Evolutionary conservation across 2,888 invertebrate genomes (phyloP).

Genomic region (Rhagium mordax): DNA sequence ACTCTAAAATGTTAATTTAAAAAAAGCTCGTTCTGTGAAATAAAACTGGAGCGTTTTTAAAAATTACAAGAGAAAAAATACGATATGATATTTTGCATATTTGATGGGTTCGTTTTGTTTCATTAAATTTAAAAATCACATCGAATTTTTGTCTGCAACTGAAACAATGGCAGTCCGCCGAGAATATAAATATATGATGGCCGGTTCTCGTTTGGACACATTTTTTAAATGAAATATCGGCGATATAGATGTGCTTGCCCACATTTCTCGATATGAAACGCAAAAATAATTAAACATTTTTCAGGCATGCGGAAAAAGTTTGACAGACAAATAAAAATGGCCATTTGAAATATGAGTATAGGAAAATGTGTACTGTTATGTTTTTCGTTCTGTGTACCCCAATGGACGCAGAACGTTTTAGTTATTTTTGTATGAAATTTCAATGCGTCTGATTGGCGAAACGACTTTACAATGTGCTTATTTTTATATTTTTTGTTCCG

Average conservation of each 20-base stretch:
- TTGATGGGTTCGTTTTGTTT: slow-evolving; percentile 68
- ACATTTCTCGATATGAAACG: slow-evolving; percentile 71
- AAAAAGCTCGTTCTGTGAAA: slow-evolving; percentile 55
- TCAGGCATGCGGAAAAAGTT: slow-evolving; percentile 72
- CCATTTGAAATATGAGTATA: slow-evolving; percentile 71
- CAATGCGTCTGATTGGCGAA: slow-evolving; percentile 66
- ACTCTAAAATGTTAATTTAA: slow-evolving; percentile 61
- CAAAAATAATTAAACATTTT: slow-evolving; percentile 72
- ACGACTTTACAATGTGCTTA: slow-evolving; percentile 68
- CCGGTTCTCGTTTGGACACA: slow-evolving; percentile 69
- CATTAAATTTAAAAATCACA: slow-evolving; percentile 70
- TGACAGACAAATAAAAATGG: slow-evolving; percentile 72
- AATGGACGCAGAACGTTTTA: slow-evolving; percentile 58
- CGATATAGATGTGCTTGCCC: slow-evolving; percentile 69
- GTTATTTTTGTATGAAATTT: slow-evolving; percentile 66
- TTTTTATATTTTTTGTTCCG: slow-evolving; percentile 63
- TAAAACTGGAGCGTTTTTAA: slow-evolving; percentile 60
- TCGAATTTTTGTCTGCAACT: slow-evolving; percentile 68
- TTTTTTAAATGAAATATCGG: slow-evolving; percentile 71
- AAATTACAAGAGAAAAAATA: slow-evolving; percentile 64
- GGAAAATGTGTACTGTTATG: slow-evolving; percentile 56
- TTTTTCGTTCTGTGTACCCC: slow-evolving; percentile 57
- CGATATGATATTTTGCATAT: slow-evolving; percentile 68
- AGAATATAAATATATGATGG: slow-evolving; percentile 71
- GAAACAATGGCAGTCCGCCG: slow-evolving; percentile 69